Percentiles rank a stretch among this genome's conserved stretches.
Evolutionary conservation across 2,888 invertebrate species (phyloP).

Genomic region (Opisthograptis luteolata): DNA sequence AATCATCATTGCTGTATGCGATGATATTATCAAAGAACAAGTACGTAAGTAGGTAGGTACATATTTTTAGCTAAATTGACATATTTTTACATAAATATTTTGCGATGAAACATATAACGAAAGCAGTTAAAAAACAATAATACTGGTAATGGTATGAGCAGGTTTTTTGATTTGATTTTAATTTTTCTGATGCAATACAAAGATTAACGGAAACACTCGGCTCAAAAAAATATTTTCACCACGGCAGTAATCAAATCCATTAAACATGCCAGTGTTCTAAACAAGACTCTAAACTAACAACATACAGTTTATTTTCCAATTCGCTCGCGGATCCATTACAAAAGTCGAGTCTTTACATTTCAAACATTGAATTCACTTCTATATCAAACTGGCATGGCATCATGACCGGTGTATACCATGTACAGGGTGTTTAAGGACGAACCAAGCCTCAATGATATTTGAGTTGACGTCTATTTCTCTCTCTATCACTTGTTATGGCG

Average conservation of each 20-base stretch:
- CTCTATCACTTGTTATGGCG: too few relatives aligned
- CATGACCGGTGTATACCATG: slow-evolving; percentile 35
- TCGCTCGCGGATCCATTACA: slow-evolving; percentile 1
- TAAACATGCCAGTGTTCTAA: background rate
- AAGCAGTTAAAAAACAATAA: too few relatives aligned
- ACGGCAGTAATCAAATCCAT: slow-evolving; percentile 5
- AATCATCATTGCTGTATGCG: too few relatives aligned
- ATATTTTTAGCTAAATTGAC: too few relatives aligned
- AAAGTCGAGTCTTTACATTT: slow-evolving; percentile 24
- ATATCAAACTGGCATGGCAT: slow-evolving; percentile 27
- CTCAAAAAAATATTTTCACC: slow-evolving; percentile 4
- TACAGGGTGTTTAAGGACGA: too few relatives aligned
- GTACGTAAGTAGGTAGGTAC: too few relatives aligned
- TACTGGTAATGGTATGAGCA: background rate
- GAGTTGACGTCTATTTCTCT: too few relatives aligned
- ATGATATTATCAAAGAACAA: too few relatives aligned
- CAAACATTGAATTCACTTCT: slow-evolving; percentile 31
- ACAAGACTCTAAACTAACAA: background rate
- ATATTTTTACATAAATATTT: too few relatives aligned
- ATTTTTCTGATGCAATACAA: slow-evolving; percentile 13
- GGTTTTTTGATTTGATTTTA: slow-evolving; percentile 17
- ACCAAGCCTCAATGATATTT: too few relatives aligned
- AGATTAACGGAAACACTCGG: slow-evolving; percentile 10
- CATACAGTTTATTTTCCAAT: slow-evolving; percentile 2
- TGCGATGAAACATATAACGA: too few relatives aligned